phyloP scores from a whole-genome alignment of 2,113 vertebrate genomes.

The Petaurus breviceps region DNA sequence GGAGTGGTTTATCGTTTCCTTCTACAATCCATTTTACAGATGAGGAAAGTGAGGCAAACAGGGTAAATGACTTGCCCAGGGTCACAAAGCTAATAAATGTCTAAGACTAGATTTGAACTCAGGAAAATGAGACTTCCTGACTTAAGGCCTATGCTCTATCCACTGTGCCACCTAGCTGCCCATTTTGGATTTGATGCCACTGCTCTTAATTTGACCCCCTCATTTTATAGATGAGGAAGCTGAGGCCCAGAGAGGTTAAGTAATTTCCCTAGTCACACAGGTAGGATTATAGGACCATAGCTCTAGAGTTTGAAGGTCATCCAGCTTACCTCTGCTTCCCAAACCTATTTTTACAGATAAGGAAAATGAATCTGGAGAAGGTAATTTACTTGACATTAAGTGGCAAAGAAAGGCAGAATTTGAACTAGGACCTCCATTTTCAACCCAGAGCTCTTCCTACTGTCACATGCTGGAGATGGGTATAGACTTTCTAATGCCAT shows the following conservation, averaged over 20 bases:
- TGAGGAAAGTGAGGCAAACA: not conserved
- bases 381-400: too few species aligned
- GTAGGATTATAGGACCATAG: not conserved
- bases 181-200: not conserved
- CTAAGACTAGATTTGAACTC: not conserved
- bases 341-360: too few species aligned
- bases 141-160: not conserved
- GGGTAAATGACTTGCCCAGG: not conserved
- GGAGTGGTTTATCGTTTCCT: too few species aligned
- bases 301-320: not conserved
- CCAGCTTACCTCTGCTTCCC: not conserved
- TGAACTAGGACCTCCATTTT: too few species aligned
- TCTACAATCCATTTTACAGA: not conserved
- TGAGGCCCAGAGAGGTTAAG: not conserved
- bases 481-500: not conserved
- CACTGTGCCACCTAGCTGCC: not conserved
- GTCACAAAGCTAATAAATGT: not conserved
- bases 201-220: not conserved
- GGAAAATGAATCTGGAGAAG: too few species aligned
- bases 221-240: not conserved
- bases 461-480: not conserved
- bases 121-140: not conserved
- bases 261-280: not conserved
- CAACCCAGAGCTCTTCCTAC: not conserved
- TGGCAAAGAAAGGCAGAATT: too few species aligned